These are phyloP conservation scores for Phoeniculus purpureus DNA, from an alignment of 2,797 vertebrate species.

Conservation along the genomic window DNA sequence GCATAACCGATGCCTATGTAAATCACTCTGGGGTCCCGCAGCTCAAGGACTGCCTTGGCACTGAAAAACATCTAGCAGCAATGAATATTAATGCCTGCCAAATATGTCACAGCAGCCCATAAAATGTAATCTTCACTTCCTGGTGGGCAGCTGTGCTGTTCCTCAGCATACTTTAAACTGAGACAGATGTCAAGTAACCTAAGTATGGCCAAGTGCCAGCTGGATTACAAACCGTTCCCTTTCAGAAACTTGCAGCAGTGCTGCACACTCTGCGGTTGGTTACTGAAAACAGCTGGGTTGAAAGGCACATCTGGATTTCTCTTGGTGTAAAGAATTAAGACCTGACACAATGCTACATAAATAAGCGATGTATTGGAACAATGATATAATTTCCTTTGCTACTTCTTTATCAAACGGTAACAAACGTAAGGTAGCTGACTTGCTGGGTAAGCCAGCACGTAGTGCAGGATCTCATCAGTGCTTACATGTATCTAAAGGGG, in stretches of 20 bases:
- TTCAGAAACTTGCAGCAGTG: rapidly evolving
- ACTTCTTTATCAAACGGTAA: too few relatives aligned
- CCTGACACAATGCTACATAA: background rate
- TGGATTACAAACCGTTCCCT: background rate
- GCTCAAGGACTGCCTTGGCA: slow-evolving; percentile 57
- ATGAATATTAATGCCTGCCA: background rate
- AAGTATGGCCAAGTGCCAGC: background rate
- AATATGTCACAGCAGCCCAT: background rate
- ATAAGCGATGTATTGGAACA: rapidly evolving
- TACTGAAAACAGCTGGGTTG: background rate
- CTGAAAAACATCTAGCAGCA: background rate
- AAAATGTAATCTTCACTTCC: background rate
- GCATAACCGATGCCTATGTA: slow-evolving; percentile 13
- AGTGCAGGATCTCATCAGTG: too few relatives aligned
- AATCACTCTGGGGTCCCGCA: background rate
- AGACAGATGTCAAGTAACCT: background rate
- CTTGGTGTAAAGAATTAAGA: rapidly evolving
- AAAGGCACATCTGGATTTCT: background rate
- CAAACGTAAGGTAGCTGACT: too few relatives aligned
- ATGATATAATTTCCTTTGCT: rapidly evolving
- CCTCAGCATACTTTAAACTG: background rate
- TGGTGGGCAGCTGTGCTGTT: background rate
- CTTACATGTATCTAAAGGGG: too few relatives aligned
- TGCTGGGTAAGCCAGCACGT: too few relatives aligned
- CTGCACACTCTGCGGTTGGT: background rate